phyloP scores from a whole-genome alignment of 1,140 invertebrate genomes.

The Eulimnadia texana region DNA sequence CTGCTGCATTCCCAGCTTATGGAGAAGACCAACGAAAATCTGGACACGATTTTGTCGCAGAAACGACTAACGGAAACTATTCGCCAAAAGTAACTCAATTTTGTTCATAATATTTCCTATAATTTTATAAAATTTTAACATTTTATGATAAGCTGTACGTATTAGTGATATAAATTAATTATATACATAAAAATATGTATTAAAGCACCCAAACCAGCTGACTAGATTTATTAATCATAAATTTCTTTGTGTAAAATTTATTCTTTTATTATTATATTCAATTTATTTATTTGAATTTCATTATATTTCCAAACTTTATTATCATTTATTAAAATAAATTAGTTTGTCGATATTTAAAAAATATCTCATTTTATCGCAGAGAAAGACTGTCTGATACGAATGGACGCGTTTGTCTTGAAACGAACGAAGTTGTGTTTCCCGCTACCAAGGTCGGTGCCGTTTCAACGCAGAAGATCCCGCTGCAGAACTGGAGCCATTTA shows the following conservation, averaged over 20 bases:
- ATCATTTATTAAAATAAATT: background rate
- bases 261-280: too few species aligned
- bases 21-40: background rate
- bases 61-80: background rate
- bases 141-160: too few species aligned
- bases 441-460: constrained; percentile 1
- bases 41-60: background rate
- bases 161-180: background rate
- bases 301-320: background rate
- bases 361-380: background rate
- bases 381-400: background rate
- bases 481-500: constrained; percentile 3
- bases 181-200: background rate
- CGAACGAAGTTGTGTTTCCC: background rate
- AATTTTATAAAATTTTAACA: background rate
- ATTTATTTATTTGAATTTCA: too few species aligned
- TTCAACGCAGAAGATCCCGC: constrained; percentile 6
- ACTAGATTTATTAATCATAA: too few species aligned
- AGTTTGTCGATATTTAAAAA: background rate
- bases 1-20: background rate
- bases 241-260: too few species aligned
- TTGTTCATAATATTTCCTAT: constrained; percentile 2
- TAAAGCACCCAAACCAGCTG: background rate
- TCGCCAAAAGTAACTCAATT: background rate
- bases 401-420: background rate